A percentile compares a stretch with the other conserved stretches of the same genome.
Evolutionary conservation across 2,113 vertebrate genomes (phyloP).

Genomic region (Gobiocypris rarus): DNA sequence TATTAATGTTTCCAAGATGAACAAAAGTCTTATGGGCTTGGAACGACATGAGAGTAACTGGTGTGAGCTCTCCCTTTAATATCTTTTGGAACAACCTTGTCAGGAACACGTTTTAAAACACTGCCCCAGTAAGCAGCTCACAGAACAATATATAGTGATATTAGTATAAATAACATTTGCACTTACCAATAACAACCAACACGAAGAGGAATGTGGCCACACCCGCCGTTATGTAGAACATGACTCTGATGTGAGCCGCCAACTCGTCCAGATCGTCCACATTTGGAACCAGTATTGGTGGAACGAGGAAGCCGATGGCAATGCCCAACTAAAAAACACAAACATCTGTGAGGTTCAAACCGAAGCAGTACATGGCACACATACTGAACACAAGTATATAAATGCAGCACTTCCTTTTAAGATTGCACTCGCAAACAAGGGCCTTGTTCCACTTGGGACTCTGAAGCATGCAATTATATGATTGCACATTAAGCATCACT

Average conservation of each 20-base stretch:
- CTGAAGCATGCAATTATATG: background rate
- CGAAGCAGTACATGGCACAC: background rate
- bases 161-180: background rate
- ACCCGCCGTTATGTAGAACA: slow-evolving; percentile 92
- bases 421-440: background rate
- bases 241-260: slow-evolving; percentile 85
- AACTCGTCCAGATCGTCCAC: slow-evolving; percentile 82
- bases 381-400: background rate
- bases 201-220: slow-evolving; percentile 89
- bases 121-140: too few species aligned
- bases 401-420: background rate
- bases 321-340: slow-evolving; percentile 85
- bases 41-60: too few species aligned
- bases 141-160: background rate
- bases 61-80: too few species aligned
- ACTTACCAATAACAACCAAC: slow-evolving; percentile 90
- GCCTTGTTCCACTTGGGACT: background rate
- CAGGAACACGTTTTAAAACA: background rate
- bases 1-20: too few species aligned
- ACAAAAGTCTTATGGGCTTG: too few species aligned
- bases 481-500: background rate
- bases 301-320: slow-evolving; percentile 90
- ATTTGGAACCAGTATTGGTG: slow-evolving; percentile 92
- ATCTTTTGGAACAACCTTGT: background rate
- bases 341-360: background rate